Evolutionary conservation across 2,888 invertebrate species (phyloP).

Genomic region (Andricus quercusramuli): DNA sequence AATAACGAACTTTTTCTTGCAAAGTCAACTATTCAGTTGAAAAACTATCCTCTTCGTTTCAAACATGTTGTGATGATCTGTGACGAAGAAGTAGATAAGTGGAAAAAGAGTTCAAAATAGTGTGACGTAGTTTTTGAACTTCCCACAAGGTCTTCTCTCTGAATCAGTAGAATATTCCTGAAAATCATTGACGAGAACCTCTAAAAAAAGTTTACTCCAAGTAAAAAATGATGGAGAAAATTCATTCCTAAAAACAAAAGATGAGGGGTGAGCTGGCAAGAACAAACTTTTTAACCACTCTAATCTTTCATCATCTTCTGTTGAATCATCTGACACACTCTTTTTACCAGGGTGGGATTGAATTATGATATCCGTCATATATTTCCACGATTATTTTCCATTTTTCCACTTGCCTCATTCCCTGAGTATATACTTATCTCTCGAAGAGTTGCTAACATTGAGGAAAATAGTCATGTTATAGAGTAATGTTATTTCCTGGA

Average conservation of each 20-base stretch:
- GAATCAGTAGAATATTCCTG: too few relatives aligned
- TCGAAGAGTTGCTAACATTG: not conserved
- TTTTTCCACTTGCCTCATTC: conserved; percentile 8
- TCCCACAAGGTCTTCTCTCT: too few relatives aligned
- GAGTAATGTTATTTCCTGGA: conserved; percentile 50
- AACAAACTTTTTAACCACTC: not conserved
- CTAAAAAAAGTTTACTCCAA: not conserved
- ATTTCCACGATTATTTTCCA: conserved; percentile 29
- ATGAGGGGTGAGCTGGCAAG: not conserved
- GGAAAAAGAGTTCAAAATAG: too few relatives aligned
- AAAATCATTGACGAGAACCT: too few relatives aligned
- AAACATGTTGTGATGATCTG: too few relatives aligned
- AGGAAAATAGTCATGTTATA: conserved; percentile 34
- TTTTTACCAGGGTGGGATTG: not conserved
- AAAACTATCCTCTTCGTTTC: too few relatives aligned
- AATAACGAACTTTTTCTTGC: too few relatives aligned
- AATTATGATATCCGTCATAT: conserved; percentile 21
- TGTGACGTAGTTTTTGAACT: too few relatives aligned
- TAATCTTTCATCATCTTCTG: conserved; percentile 1
- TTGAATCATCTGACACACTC: not conserved
- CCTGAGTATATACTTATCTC: conserved; percentile 17
- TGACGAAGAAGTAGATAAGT: too few relatives aligned
- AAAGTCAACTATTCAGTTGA: too few relatives aligned
- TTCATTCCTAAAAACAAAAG: not conserved
- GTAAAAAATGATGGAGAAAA: accelerated